Evolutionary conservation across 1,140 invertebrate genomes (phyloP).

Genomic region (Caenorhabditis remanei): DNA sequence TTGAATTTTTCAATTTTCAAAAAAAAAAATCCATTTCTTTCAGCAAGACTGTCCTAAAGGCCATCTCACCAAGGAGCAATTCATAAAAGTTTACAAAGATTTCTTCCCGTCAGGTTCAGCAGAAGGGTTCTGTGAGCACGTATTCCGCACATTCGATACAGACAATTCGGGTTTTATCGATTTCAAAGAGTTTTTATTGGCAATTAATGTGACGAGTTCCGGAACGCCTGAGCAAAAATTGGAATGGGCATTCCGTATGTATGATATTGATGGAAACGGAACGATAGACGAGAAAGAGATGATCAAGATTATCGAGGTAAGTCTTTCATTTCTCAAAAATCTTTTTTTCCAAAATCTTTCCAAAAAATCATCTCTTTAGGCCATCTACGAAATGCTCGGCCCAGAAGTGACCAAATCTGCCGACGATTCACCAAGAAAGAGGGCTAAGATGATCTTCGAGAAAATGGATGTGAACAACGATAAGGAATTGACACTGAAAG

Average conservation of each 20-base stretch:
- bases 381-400: conserved; percentile 98
- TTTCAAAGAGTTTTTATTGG: conserved; percentile 90
- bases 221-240: conserved; percentile 97
- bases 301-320: conserved; percentile 82
- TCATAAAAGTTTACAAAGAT: conserved; percentile 93
- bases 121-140: conserved; percentile 98
- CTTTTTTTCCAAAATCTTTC: background rate
- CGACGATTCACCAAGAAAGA: conserved; percentile 85
- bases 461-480: conserved; percentile 80
- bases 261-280: conserved; percentile 98
- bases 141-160: conserved; percentile 95
- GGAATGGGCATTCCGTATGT: conserved; percentile 95
- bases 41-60: conserved; percentile 99
- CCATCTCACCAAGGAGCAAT: conserved; percentile 94
- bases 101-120: conserved; percentile 91
- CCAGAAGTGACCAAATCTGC: conserved; percentile 88
- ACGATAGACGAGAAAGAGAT: conserved; percentile 93
- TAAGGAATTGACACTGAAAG: conserved; percentile 91
- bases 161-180: conserved; percentile 95
- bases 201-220: conserved; percentile 96
- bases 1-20: conserved; percentile 37
- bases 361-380: conserved; percentile 81
- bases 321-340: conserved; percentile 53
- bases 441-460: conserved; percentile 97
- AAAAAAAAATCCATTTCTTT: conserved; percentile 74